Evolutionary conservation across 2,113 vertebrate species (phyloP).

Genomic region (Sinosuthora webbiana): DNA sequence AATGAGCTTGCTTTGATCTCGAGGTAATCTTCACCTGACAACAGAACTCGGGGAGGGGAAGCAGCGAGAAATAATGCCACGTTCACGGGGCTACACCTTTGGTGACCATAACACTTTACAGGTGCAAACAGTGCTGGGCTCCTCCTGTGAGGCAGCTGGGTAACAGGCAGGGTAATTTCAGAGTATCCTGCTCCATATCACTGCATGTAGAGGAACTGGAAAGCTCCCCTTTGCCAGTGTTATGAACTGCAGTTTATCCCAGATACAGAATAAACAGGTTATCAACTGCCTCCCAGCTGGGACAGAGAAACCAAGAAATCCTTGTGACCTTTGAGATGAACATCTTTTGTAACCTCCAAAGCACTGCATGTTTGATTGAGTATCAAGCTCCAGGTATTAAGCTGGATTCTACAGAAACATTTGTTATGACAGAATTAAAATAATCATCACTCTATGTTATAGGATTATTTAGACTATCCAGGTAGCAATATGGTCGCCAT

Average conservation of each 20-base stretch:
- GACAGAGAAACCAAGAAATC: neutral
- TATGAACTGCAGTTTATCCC: neutral
- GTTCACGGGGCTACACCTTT: too few species aligned
- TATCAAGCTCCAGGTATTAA: neutral
- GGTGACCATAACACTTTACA: neutral
- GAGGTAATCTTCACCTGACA: neutral
- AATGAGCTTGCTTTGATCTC: neutral
- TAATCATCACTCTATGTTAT: neutral
- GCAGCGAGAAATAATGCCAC: neutral
- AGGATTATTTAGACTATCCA: neutral
- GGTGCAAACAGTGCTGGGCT: neutral
- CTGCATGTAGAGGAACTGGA: neutral
- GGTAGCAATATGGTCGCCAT: neutral
- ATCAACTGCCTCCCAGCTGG: neutral
- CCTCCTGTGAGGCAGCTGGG: neutral
- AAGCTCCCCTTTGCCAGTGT: neutral
- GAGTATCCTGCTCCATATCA: neutral
- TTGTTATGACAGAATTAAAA: neutral
- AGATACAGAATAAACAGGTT: neutral
- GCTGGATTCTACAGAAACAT: neutral
- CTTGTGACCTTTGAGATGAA: neutral
- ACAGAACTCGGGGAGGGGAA: rapidly evolving
- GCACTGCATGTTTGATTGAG: neutral
- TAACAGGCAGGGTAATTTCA: neutral
- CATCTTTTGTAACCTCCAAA: neutral